phyloP scores from a whole-genome alignment of 2,888 invertebrate species.

The Amorpha juglandis region DNA sequence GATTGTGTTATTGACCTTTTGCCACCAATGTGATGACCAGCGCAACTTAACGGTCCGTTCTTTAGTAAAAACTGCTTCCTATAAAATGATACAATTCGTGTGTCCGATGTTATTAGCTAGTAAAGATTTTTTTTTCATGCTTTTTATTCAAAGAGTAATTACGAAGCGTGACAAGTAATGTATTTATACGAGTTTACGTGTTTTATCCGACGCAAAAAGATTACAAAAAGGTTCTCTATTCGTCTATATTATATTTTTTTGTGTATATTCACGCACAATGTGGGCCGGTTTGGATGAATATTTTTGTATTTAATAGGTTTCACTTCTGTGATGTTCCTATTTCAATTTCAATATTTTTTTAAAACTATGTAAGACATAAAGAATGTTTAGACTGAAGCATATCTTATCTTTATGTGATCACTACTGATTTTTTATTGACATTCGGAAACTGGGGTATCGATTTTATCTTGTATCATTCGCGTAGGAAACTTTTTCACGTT shows the following conservation, averaged over 20 bases:
- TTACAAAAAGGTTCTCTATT: too few species aligned
- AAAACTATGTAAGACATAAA: background rate
- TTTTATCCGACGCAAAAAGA: too few species aligned
- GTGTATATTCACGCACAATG: too few species aligned
- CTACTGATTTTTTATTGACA: background rate
- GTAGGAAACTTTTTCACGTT: background rate
- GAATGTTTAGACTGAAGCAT: background rate
- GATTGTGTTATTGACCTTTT: constrained; percentile 11
- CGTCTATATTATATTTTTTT: too few species aligned
- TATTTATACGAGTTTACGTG: background rate
- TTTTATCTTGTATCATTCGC: background rate
- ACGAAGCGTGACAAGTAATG: background rate
- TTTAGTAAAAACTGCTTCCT: constrained; percentile 4
- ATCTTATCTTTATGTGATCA: background rate
- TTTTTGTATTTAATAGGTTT: too few species aligned
- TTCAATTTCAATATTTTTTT: too few species aligned
- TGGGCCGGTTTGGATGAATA: too few species aligned
- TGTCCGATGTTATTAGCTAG: background rate
- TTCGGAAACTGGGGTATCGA: background rate
- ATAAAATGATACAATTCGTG: background rate
- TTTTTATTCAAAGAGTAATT: background rate
- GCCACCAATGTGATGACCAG: constrained; percentile 6
- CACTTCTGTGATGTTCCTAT: too few species aligned
- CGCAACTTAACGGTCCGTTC: constrained; percentile 11
- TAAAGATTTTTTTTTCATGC: too few species aligned